Base-by-base conservation (phyloP, 2,113 vertebrate genomes). In the Gnathonemus echidnorhynchus region DNA sequence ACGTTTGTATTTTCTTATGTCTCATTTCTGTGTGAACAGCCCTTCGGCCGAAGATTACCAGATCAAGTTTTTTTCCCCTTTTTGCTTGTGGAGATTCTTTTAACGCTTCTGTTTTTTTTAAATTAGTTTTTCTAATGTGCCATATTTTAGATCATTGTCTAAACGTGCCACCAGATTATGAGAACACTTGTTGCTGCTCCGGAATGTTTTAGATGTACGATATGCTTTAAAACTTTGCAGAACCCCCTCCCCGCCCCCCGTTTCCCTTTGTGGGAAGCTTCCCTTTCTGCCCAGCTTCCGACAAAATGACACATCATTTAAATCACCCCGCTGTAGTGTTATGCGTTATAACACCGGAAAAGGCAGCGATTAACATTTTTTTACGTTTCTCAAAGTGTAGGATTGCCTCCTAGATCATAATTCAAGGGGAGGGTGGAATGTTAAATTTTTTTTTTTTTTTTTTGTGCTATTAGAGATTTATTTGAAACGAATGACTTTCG, bases 101-200 rank as follows among this genome's bases (percentile, higher is more conserved):
- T 80, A 42, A 39, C 35, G 74, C 3, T 42, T 80, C 74, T 80
- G 74, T 80, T 80, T 48, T 49, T 48, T 45, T 1, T 4, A 48
- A 56, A 27, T 50, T 35, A 49, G 56, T 66, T 88, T 66, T 70
- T 35, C 56, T 9, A 13, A 49, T 46, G 24, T 89, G 62, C n/a
- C 27, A 83, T 89, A 74, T 48, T 24, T 83, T 24, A 21, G 74
- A 45, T 53, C 11, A 35, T 19, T 13, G 48, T 13, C 31, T 6
- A 39, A 19, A 89, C 53, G 88, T 50, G 49, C 74, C 49, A 56
- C 88, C 88, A 49, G 49, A 13, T 58, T 89, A 4, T 89, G 52
- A 53, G 49, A 89, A 89, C 77, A 89, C 77, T 86, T 48, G 62
- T 80, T 89, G 80, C 89, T 85, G 89, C 89, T 62, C 89, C 53